Conservation (phyloP, 2,888 invertebrate genomes). For the Agrochola circellaris region DNA sequence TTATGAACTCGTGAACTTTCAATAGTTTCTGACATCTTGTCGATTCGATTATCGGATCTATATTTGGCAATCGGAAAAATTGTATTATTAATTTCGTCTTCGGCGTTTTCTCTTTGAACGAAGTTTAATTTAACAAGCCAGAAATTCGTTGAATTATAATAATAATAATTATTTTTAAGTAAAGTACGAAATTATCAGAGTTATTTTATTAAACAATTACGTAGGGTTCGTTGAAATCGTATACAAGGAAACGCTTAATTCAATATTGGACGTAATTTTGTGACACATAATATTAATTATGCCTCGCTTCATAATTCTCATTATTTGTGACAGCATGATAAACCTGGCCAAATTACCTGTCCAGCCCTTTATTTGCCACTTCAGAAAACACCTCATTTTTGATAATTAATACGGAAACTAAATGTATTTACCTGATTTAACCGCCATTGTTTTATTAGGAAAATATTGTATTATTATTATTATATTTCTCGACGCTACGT, state of each 20-base stretch:
- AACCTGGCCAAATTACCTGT: constrained; percentile 40
- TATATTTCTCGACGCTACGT: too few species aligned
- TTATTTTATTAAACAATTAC: background rate
- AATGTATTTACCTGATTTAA: constrained; percentile 33
- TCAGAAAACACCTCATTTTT: constrained; percentile 37
- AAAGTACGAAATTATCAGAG: accelerated
- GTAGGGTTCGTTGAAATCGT: constrained; percentile 21
- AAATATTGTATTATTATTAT: constrained; percentile 6
- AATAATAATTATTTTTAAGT: background rate
- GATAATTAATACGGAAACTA: constrained; percentile 36
- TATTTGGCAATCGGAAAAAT: constrained; percentile 9
- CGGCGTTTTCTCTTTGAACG: background rate
- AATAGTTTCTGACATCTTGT: constrained; percentile 18
- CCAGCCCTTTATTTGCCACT: constrained; percentile 29
- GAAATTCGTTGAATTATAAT: background rate
- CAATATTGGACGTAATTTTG: constrained; percentile 26
- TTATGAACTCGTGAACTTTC: constrained; percentile 5
- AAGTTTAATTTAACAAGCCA: background rate
- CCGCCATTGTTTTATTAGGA: constrained; percentile 45
- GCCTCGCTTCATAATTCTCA: constrained; percentile 1
- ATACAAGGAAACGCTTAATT: constrained; percentile 15
- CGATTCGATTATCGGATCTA: constrained; percentile 27
- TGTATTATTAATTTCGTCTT: background rate
- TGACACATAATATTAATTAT: constrained; percentile 4
- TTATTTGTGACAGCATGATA: constrained; percentile 13